These are phyloP conservation scores for Armadillidium nasatum DNA, from an alignment of 1,140 invertebrate genomes.

Conservation along the genomic window DNA sequence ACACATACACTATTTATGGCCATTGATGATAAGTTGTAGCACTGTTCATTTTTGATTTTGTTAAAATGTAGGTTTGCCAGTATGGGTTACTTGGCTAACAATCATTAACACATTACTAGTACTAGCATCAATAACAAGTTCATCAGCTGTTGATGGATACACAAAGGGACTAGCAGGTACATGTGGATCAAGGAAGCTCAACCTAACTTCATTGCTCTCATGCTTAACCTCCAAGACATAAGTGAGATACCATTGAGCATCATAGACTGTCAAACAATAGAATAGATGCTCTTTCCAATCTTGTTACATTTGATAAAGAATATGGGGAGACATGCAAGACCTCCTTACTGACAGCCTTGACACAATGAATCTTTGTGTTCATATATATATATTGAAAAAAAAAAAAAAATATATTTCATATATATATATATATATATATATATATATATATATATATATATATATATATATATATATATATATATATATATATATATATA, in stretches of 20 bases:
- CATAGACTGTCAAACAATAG: not conserved
- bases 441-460: conserved; percentile 21
- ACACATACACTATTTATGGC: no score
- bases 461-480: conserved; percentile 10
- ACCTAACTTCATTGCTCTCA: not conserved
- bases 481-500: conserved; percentile 1
- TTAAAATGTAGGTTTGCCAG: not conserved
- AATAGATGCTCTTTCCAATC: not conserved
- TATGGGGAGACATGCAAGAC: not conserved
- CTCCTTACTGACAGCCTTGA: no score
- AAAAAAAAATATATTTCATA: conserved; percentile 44
- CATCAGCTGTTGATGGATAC: not conserved
- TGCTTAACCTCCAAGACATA: conserved; percentile 5
- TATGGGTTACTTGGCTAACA: not conserved
- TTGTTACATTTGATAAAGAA: not conserved
- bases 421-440: conserved; percentile 26
- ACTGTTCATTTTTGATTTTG: not conserved
- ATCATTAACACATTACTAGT: not conserved
- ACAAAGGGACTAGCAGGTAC: not conserved
- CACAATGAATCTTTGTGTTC: no score
- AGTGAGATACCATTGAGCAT: not conserved
- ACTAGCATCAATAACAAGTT: not conserved
- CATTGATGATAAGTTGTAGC: no score
- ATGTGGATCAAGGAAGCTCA: not conserved
- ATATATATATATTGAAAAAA: no score